Conservation (phyloP, 2,113 vertebrate species). For the Gymnarchus niloticus region DNA sequence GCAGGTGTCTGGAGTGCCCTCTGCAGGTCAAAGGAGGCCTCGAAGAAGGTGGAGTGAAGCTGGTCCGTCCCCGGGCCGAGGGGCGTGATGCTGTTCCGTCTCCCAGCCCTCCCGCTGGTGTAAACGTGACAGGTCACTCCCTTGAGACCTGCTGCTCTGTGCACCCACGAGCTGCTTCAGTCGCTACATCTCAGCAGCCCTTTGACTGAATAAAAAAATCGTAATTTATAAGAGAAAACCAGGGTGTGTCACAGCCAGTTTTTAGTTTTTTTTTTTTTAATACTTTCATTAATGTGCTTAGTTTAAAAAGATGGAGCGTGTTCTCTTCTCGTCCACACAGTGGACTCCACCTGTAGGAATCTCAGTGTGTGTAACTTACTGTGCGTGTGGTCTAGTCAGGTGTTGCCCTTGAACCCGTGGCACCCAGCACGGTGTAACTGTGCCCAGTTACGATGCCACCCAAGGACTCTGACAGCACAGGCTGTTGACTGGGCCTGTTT, state of each 20-base stretch:
- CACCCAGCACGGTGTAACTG: neutral
- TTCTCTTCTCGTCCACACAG: neutral
- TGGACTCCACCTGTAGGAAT: neutral
- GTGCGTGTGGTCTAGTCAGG: neutral
- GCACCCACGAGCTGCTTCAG: neutral
- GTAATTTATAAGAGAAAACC: no score
- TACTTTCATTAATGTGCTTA: neutral
- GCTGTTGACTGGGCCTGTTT: no score
- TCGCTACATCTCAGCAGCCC: no score
- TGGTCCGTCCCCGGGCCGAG: neutral
- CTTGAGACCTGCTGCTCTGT: neutral
- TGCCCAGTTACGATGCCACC: neutral
- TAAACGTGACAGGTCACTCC: neutral
- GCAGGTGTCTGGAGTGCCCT: slow-evolving; percentile 53
- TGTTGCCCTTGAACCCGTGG: neutral
- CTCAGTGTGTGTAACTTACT: neutral
- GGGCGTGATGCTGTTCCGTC: no score
- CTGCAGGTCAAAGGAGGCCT: slow-evolving; percentile 39
- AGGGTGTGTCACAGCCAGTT: neutral
- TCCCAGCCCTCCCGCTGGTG: neutral
- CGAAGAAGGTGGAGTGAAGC: slow-evolving; percentile 62
- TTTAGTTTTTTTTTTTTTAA: neutral
- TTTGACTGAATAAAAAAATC: no score
- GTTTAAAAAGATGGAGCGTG: neutral
- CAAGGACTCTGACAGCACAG: no score